These are phyloP conservation scores for Camelus bactrianus DNA, from an alignment of 2,113 vertebrate genomes.

Conservation along the genomic window DNA sequence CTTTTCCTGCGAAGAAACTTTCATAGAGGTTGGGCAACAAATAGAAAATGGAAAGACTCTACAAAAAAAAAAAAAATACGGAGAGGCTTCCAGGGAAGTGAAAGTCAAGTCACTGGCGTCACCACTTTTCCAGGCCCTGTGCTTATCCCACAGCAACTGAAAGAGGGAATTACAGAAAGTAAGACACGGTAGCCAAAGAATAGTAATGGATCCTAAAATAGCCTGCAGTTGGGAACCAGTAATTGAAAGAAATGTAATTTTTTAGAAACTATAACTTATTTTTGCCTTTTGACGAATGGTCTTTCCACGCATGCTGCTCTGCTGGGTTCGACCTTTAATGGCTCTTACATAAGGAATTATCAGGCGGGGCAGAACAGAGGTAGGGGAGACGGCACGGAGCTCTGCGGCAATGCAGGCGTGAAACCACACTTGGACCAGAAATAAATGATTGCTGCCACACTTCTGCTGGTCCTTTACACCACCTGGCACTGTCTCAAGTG, in stretches of 20 bases:
- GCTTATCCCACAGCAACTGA: constrained; percentile 36
- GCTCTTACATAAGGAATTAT: background rate
- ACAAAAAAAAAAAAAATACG: constrained; percentile 45
- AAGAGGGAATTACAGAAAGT: constrained; percentile 63
- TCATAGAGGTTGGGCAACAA: constrained; percentile 43
- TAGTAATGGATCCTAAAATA: constrained; percentile 42
- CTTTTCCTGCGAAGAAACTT: constrained; percentile 65
- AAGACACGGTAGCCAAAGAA: constrained; percentile 38
- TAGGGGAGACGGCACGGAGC: background rate
- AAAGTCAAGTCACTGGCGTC: constrained; percentile 61
- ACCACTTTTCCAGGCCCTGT: constrained; percentile 62
- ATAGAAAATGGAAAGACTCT: constrained; percentile 57
- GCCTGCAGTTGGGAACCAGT: background rate
- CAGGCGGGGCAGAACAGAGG: background rate
- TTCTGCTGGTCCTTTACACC: background rate
- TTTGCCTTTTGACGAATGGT: constrained; percentile 21
- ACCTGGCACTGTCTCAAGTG: constrained; percentile 41
- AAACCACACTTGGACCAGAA: constrained; percentile 48
- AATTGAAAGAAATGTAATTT: constrained; percentile 34
- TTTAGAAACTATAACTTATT: constrained; percentile 20
- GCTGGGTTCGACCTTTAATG: background rate
- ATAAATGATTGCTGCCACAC: background rate
- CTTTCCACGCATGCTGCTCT: background rate
- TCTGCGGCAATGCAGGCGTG: background rate
- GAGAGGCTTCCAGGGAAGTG: constrained; percentile 55